Evolutionary conservation across 2,797 vertebrate species (phyloP).

Genomic region (Aplochiton taeniatus): DNA sequence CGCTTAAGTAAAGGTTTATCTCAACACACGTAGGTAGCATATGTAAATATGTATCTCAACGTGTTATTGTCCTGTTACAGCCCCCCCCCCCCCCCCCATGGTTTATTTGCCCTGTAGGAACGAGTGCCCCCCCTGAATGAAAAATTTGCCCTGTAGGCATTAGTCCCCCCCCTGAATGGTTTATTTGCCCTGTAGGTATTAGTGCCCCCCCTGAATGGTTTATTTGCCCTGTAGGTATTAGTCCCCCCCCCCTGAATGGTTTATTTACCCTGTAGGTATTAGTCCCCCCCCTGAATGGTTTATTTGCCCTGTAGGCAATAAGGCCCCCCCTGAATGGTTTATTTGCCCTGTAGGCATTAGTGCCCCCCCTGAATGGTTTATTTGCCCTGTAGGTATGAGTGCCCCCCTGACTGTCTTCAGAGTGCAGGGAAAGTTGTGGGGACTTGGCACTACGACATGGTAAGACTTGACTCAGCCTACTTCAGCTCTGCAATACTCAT

Average conservation of each 20-base stretch:
- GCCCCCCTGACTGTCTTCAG: constrained; percentile 90
- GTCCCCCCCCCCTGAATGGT: too few relatives aligned
- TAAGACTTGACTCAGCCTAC: constrained; percentile 63
- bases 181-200: background rate
- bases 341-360: background rate
- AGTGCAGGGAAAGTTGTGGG: constrained; percentile 90
- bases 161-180: too few relatives aligned
- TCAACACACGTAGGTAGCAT: background rate
- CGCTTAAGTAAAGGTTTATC: too few relatives aligned
- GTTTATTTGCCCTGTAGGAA: too few relatives aligned
- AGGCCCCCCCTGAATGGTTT: too few relatives aligned
- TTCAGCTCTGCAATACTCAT: background rate
- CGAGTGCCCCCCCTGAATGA: too few relatives aligned
- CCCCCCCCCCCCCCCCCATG: too few relatives aligned
- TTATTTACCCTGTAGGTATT: too few relatives aligned
- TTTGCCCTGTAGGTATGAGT: constrained; percentile 85
- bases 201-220: background rate
- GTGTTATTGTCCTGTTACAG: background rate
- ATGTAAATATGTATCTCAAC: background rate
- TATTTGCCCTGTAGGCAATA: too few relatives aligned
- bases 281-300: too few relatives aligned
- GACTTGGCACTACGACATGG: constrained; percentile 94
- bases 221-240: constrained; percentile 82
- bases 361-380: background rate
- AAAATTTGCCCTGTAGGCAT: too few relatives aligned